Conservation (phyloP, 2,888 invertebrate species). For the Mantis religiosa region DNA sequence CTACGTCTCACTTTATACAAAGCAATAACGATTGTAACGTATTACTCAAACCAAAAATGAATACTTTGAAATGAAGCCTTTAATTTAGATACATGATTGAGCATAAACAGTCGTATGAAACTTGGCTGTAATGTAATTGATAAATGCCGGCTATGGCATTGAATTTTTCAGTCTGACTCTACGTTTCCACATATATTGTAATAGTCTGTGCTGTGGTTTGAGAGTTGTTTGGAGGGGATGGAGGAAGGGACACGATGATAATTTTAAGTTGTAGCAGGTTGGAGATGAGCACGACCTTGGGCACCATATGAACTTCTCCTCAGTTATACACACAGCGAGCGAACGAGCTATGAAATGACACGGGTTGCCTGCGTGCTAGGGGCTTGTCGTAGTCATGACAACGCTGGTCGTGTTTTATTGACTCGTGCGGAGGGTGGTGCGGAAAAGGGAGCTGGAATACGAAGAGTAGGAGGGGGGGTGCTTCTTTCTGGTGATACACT, state of each 20-base stretch:
- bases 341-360: background rate
- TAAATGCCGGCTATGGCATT: too few species aligned
- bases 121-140: too few species aligned
- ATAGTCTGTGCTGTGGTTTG: background rate
- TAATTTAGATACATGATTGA: too few species aligned
- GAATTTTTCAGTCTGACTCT: too few species aligned
- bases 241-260: background rate
- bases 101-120: too few species aligned
- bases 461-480: background rate
- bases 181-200: too few species aligned
- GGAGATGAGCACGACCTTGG: background rate
- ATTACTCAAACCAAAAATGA: too few species aligned
- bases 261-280: background rate
- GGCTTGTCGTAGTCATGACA: constrained; percentile 10
- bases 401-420: constrained; percentile 17
- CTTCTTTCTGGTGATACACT: background rate
- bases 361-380: background rate
- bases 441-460: background rate
- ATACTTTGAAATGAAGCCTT: too few species aligned
- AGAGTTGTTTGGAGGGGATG: background rate
- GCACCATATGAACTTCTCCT: background rate
- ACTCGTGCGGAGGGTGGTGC: background rate
- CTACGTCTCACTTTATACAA: too few species aligned
- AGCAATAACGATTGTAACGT: too few species aligned
- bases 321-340: background rate